A percentile compares a stretch with the other conserved stretches of the same genome.
Evolutionary conservation across 2,888 invertebrate species (phyloP).

Genomic region (Tetranychus piercei): DNA sequence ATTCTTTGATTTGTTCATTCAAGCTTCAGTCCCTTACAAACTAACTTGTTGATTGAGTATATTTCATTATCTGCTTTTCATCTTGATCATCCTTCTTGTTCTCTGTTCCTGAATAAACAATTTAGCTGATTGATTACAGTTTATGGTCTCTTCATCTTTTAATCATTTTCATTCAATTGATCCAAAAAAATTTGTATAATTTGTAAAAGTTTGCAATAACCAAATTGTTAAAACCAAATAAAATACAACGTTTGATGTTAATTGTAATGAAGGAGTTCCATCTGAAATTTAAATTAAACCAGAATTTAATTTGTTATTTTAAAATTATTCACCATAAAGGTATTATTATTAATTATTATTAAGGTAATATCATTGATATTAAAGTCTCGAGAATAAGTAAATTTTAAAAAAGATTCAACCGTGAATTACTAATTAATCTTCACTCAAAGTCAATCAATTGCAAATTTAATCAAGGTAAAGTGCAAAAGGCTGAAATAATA

Average conservation of each 20-base stretch:
- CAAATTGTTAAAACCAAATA: neutral
- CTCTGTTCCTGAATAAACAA: neutral
- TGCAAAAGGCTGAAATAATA: neutral
- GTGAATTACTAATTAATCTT: neutral
- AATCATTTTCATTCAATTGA: neutral
- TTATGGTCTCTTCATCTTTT: neutral
- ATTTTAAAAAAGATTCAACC: neutral
- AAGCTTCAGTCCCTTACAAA: neutral
- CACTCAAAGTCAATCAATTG: neutral
- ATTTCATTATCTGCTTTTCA: neutral
- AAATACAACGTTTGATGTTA: neutral
- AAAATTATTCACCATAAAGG: no score
- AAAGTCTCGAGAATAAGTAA: no score
- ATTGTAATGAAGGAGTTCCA: neutral
- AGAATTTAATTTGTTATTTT: no score
- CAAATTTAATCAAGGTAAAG: neutral
- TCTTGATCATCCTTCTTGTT: neutral
- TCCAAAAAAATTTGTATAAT: neutral
- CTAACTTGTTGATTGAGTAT: neutral
- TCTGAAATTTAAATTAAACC: neutral
- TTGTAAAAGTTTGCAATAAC: neutral
- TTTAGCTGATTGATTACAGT: neutral
- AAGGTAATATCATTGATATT: no score
- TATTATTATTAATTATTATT: no score
- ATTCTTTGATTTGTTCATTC: neutral